Conservation (phyloP, 2,888 invertebrate genomes). For the Eupithecia tripunctaria region DNA sequence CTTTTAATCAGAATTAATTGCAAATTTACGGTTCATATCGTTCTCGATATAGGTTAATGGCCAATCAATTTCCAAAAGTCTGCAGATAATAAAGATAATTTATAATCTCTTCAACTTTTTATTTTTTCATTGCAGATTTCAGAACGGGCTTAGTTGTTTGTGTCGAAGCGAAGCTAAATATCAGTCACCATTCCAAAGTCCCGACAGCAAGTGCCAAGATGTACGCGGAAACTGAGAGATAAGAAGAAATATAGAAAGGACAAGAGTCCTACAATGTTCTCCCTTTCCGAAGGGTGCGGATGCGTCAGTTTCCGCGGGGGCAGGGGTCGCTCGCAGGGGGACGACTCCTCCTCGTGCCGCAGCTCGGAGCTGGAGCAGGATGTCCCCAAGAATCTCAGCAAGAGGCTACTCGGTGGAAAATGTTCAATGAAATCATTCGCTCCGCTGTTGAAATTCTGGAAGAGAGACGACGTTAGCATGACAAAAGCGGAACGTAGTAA, state of each 20-base stretch:
- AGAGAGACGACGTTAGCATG: slow-evolving; percentile 89
- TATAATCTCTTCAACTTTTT: slow-evolving; percentile 10
- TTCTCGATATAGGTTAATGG: slow-evolving; percentile 41
- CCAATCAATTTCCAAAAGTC: slow-evolving; percentile 22
- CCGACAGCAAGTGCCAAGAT: slow-evolving; percentile 73
- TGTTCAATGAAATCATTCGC: slow-evolving; percentile 83
- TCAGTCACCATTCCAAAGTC: slow-evolving; percentile 70
- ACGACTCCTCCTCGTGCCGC: slow-evolving; percentile 79
- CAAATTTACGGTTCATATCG: slow-evolving; percentile 38
- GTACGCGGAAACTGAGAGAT: slow-evolving; percentile 81
- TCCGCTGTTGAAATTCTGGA: slow-evolving; percentile 88
- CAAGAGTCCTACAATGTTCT: slow-evolving; percentile 80
- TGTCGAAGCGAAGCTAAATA: slow-evolving; percentile 25
- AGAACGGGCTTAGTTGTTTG: slow-evolving; percentile 50
- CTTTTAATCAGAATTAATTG: slow-evolving; percentile 42
- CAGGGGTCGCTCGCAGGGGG: slow-evolving; percentile 70
- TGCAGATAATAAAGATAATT: slow-evolving; percentile 7
- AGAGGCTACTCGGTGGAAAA: slow-evolving; percentile 71
- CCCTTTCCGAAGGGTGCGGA: slow-evolving; percentile 79
- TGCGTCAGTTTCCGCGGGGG: slow-evolving; percentile 77
- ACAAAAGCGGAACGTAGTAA: slow-evolving; percentile 91
- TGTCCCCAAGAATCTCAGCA: slow-evolving; percentile 71
- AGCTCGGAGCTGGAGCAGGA: slow-evolving; percentile 82
- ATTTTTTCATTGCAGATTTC: slow-evolving; percentile 40
- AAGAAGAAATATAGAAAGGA: slow-evolving; percentile 74